These are phyloP conservation scores for Bothrops jararaca DNA, from an alignment of 2,113 vertebrate species.

Conservation along the genomic window DNA sequence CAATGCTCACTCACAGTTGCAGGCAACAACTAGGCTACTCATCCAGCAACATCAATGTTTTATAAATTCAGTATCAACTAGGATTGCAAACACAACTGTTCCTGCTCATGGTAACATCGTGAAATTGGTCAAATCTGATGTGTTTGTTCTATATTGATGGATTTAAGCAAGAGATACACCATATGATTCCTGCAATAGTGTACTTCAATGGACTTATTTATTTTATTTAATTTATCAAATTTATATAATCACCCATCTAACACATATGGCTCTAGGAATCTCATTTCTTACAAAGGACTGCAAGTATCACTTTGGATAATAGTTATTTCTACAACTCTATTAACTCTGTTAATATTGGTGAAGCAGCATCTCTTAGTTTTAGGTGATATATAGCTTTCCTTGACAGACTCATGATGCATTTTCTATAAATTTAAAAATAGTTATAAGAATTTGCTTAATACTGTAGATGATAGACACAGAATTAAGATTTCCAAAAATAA, in stretches of 20 bases:
- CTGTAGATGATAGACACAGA: slow-evolving; percentile 59
- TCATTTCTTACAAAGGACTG: neutral
- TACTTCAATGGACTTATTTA: neutral
- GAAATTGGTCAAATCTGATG: neutral
- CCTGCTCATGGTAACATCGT: neutral
- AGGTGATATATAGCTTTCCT: slow-evolving; percentile 48
- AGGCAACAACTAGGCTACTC: neutral
- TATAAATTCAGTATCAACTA: neutral
- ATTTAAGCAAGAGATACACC: neutral
- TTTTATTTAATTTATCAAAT: neutral
- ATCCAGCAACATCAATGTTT: neutral
- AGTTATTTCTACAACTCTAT: slow-evolving; percentile 17
- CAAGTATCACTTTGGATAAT: neutral
- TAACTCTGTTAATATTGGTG: slow-evolving; percentile 26
- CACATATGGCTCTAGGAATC: neutral
- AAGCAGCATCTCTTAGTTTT: slow-evolving; percentile 31
- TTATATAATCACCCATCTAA: neutral
- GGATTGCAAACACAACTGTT: neutral
- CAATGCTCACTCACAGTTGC: neutral
- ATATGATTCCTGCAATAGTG: neutral
- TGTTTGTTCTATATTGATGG: neutral
- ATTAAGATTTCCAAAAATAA: slow-evolving; percentile 51
- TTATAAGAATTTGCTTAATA: slow-evolving; percentile 48
- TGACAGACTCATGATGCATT: slow-evolving; percentile 46
- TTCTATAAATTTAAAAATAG: slow-evolving; percentile 49